These are phyloP conservation scores for Lithosia quadra DNA, from an alignment of 2,888 invertebrate species.

Conservation along the genomic window DNA sequence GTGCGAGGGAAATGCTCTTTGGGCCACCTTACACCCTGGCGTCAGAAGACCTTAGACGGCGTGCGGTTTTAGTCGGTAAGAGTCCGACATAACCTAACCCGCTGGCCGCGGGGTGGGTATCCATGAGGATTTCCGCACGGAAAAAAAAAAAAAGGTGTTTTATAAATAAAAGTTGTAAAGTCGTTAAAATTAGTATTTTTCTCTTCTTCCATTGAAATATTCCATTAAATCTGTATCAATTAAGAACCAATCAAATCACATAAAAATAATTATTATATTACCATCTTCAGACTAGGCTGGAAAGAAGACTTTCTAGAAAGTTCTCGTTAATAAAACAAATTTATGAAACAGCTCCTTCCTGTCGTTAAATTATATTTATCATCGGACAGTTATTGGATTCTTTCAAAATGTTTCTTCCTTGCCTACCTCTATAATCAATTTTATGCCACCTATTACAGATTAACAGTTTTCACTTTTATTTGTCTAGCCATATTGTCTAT, in stretches of 20 bases:
- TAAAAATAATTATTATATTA: not conserved
- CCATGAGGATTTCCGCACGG: too few relatives aligned
- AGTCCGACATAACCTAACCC: too few relatives aligned
- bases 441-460: not conserved
- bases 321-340: constrained; percentile 2
- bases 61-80: too few relatives aligned
- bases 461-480: not conserved
- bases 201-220: not conserved
- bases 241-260: not conserved
- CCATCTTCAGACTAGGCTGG: not conserved
- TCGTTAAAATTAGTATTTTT: too few relatives aligned
- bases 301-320: constrained; percentile 18
- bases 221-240: not conserved
- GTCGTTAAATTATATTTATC: constrained; percentile 2
- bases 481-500: not conserved
- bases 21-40: too few relatives aligned
- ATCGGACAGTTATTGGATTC: not conserved
- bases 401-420: not conserved
- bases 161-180: too few relatives aligned
- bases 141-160: too few relatives aligned
- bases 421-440: not conserved
- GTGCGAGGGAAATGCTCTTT: too few relatives aligned
- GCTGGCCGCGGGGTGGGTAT: too few relatives aligned
- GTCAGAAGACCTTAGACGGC: too few relatives aligned
- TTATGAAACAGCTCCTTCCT: not conserved